Base-by-base conservation (phyloP, 2,113 vertebrate species). In the Cephalophus harveyi region DNA sequence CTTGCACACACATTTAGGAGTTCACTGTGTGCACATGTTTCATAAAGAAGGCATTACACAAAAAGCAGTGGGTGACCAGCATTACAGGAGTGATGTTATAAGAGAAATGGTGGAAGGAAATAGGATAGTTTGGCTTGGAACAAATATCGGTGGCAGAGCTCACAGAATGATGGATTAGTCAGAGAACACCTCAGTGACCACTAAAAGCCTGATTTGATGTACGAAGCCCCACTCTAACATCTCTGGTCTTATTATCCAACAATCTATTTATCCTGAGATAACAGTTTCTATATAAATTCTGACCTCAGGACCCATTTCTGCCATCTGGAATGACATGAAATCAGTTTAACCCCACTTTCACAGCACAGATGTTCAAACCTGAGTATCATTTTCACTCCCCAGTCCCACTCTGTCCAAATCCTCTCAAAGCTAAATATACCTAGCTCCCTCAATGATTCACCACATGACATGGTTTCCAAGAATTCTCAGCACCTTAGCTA, bases 41-140 rank as follows among this genome's bases (percentile, higher is more conserved):
- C 64, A 84, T 59, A 94, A 91, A 91, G 90, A 96, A 28, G 40
- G 85, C 25, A 43, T 94, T 93, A 94, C 85, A 88, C 21, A 89
- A 87, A 84, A 86, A 76, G 50, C n/a, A 3, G 43, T 0, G 0
- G 10, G 36, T 96, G 60, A 96, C 11, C 46, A 85, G 54, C 40
- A 36, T 89, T 93, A 55, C 16, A 50, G 40, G 28, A 95, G 21
- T 4, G 12, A 89, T 17, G 4, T 81, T 93, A 8, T 82, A 92
- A 78, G 54, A 96, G 27, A 95, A 94, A 96, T 52, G 40, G 33
- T 91, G 40, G 62, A 89, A 96, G 74, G 67, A 91, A 64, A 33
- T 36, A 54, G 36, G 79, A 52, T 59, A 78, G 74, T 84, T 91
- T 95, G 60, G 64, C 60, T 92, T 87, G 59, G 27, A 87, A 87